Base-by-base conservation (phyloP, 2,888 invertebrate genomes). In the Dascillus cervinus region DNA sequence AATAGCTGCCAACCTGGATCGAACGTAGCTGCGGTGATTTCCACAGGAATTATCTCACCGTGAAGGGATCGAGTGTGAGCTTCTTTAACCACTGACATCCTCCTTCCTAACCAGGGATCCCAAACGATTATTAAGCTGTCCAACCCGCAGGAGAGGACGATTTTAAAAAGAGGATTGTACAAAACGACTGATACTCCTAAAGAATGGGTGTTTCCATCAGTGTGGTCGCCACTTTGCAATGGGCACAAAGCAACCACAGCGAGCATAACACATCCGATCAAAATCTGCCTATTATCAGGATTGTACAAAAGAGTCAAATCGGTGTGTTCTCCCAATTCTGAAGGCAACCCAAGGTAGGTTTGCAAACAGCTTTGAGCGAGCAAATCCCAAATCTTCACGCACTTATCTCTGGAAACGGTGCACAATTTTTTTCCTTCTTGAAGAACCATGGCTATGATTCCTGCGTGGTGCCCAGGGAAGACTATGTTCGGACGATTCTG, bases 81-180 rank as follows among this genome's bases (percentile, higher is more conserved):
- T 39, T 78, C 74, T 32, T 72, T 73, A 19, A 85, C 73, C 45
- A 82, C 70, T 33, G 75, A 72, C 52, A 79, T 73, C 30, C 82
- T 72, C 35, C 73, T 71, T 2, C 88, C 84, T 24, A 72, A 75
- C 62, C 77, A 71, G 0, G 84, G 79, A 58, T 87, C 78, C 89
- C 89, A 90, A 12, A 82, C 79, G 46, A 84, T 82, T 35, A 90
- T 83, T 41, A 76, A 78, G 42, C 87, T 86, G 54, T 85, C 87
- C 57, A 78, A 65, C 32, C 87, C 85, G 29, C 81, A 83, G 0
- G 85, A 82, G 33, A 89, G 73, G 41, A 89, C 69, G 41, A 76
- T 71, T 55, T 80, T 74, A 43, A 82, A 88, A 2, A 86, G 69
- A 9, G 76, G 73, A 64, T 87, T 88, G 60, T 83, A 87, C 1